Percentiles rank a stretch among this genome's conserved stretches.
These are phyloP conservation scores for Drosophila willistoni DNA, from an alignment of 1,140 invertebrate species.

Conservation along the genomic window DNA sequence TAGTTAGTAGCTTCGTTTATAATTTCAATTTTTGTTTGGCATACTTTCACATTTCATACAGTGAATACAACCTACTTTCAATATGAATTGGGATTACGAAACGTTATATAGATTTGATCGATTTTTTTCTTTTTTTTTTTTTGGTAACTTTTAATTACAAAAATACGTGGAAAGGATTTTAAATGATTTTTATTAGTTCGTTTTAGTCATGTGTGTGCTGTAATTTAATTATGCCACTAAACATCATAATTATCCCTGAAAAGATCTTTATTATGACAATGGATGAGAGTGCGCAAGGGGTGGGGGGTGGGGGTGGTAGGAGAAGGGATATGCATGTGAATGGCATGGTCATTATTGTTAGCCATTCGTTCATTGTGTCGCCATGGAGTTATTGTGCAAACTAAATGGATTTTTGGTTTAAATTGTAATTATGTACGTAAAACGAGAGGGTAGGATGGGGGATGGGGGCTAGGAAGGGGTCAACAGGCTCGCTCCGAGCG, in stretches of 20 bases:
- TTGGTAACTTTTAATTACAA: too few species aligned
- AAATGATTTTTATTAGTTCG: neutral
- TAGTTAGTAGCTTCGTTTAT: too few species aligned
- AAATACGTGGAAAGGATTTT: neutral
- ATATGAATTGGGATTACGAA: too few species aligned
- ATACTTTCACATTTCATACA: neutral
- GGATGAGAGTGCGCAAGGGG: neutral
- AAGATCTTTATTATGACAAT: conserved; percentile 29
- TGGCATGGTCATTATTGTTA: conserved; percentile 58
- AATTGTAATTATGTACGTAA: conserved; percentile 73
- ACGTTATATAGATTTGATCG: neutral
- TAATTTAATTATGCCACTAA: conserved; percentile 13
- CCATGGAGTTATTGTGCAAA: conserved; percentile 70
- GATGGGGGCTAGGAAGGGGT: too few species aligned
- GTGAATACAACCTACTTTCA: too few species aligned
- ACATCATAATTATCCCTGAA: conserved; percentile 4
- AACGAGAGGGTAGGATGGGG: neutral
- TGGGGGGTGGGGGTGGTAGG: neutral
- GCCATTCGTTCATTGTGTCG: conserved; percentile 59
- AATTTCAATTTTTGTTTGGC: too few species aligned
- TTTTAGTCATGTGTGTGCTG: neutral
- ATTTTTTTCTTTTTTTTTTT: neutral
- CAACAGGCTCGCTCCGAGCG: neutral
- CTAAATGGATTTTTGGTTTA: conserved; percentile 80
- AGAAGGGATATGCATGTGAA: neutral